These are phyloP conservation scores for Prionailurus bengalensis DNA, from an alignment of 2,113 vertebrate species.

Conservation along the genomic window DNA sequence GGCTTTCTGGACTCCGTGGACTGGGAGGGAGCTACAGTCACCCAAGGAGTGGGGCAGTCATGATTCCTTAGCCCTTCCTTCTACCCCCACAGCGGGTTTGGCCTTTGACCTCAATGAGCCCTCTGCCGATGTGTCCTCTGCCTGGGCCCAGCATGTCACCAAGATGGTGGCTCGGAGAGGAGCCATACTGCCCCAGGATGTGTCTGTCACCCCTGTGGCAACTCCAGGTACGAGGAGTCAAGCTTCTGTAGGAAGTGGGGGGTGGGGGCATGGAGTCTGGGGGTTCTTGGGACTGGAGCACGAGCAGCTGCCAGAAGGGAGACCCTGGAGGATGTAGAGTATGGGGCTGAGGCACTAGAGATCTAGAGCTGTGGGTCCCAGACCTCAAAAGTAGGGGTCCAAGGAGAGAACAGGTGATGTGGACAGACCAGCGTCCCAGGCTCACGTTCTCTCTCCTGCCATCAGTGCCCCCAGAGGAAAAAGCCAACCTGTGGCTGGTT, in stretches of 20 bases:
- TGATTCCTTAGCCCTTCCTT: not conserved
- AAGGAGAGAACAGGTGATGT: not conserved
- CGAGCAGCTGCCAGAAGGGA: not conserved
- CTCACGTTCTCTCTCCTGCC: not conserved
- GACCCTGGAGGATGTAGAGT: not conserved
- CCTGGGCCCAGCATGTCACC: slow-evolving; percentile 98
- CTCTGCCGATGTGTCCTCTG: slow-evolving; percentile 95
- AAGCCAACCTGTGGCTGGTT: slow-evolving; percentile 94
- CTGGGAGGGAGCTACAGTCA: not conserved
- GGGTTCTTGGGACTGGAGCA: not conserved
- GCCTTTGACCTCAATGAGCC: slow-evolving; percentile 97
- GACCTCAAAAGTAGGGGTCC: rapidly evolving
- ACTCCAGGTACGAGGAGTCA: slow-evolving; percentile 91
- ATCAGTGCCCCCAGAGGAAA: slow-evolving; percentile 94
- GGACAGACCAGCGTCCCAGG: not conserved
- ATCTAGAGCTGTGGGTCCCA: not conserved
- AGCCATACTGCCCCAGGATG: slow-evolving; percentile 97
- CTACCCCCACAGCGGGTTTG: slow-evolving; percentile 90
- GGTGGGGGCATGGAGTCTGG: not conserved
- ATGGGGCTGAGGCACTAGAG: not conserved
- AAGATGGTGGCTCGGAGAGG: slow-evolving; percentile 99
- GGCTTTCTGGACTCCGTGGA: not conserved
- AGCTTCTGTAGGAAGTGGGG: not conserved
- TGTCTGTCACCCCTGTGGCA: slow-evolving; percentile 95
- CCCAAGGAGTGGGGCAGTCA: not conserved